Evolutionary conservation across 1,140 invertebrate genomes (phyloP).

Genomic region (Drusus annulatus): DNA sequence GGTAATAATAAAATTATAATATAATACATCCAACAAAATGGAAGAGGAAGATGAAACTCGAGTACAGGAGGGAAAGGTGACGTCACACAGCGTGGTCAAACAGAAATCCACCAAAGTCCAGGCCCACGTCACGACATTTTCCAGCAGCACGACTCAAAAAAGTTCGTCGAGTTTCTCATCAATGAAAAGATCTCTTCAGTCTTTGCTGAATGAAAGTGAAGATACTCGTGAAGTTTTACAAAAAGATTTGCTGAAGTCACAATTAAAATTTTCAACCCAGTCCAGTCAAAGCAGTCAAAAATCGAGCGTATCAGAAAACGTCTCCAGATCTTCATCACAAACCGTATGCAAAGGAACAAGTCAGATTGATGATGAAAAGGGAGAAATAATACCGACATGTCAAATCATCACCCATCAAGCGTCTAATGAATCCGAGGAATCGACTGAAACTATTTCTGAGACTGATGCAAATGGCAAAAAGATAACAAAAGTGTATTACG

Average conservation of each 20-base stretch:
- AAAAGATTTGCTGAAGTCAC: constrained; percentile 51
- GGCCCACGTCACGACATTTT: constrained; percentile 51
- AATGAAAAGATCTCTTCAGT: constrained; percentile 51
- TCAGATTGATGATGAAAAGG: constrained; percentile 48
- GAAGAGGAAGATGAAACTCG: constrained; percentile 73
- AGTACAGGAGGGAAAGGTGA: constrained; percentile 58
- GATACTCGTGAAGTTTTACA: constrained; percentile 52
- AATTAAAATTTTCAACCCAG: constrained; percentile 16
- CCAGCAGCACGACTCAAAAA: constrained; percentile 47
- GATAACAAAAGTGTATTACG: constrained; percentile 49
- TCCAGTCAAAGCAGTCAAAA: constrained; percentile 27
- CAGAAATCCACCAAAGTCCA: constrained; percentile 51
- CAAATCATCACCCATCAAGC: constrained; percentile 69
- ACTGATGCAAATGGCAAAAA: constrained; percentile 51
- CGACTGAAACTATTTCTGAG: constrained; percentile 61
- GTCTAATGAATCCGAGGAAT: constrained; percentile 66
- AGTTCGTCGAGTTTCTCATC: constrained; percentile 45
- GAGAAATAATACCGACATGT: constrained; percentile 59
- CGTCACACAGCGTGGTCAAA: constrained; percentile 52
- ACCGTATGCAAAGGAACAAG: constrained; percentile 31
- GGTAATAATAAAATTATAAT: neutral
- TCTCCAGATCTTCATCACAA: constrained; percentile 42
- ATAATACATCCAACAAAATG: constrained; percentile 63
- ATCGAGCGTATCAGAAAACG: constrained; percentile 36
- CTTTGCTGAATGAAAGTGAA: constrained; percentile 47